Conservation (phyloP, 2,888 invertebrate species). For the Tortrix viridana region DNA sequence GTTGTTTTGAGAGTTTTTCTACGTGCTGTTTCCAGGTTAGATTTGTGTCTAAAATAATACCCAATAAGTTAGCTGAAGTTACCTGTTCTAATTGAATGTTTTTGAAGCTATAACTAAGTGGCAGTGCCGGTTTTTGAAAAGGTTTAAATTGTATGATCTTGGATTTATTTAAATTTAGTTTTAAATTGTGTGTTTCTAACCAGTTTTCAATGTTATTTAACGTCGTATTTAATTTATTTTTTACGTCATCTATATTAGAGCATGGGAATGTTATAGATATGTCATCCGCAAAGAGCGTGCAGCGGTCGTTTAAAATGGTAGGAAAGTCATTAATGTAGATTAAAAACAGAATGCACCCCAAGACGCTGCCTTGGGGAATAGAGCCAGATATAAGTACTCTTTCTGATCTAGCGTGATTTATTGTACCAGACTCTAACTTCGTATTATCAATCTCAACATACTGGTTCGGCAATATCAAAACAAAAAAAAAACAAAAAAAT, state of each 20-base stretch:
- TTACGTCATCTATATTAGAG: background rate
- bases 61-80: too few species aligned
- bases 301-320: slow-evolving; percentile 1
- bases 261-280: background rate
- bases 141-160: too few species aligned
- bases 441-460: background rate
- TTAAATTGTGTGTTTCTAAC: background rate
- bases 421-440: background rate
- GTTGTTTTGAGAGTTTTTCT: too few species aligned
- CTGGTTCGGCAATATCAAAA: too few species aligned
- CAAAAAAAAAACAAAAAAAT: too few species aligned
- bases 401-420: background rate
- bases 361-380: slow-evolving; percentile 1
- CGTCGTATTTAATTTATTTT: background rate
- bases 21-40: too few species aligned
- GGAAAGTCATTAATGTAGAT: background rate
- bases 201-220: background rate
- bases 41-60: too few species aligned
- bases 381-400: background rate
- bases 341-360: background rate
- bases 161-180: too few species aligned
- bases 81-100: too few species aligned
- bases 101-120: too few species aligned
- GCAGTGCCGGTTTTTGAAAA: too few species aligned
- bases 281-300: background rate